phyloP scores from a whole-genome alignment of 2,888 invertebrate species.

The Drosophila histrio region DNA sequence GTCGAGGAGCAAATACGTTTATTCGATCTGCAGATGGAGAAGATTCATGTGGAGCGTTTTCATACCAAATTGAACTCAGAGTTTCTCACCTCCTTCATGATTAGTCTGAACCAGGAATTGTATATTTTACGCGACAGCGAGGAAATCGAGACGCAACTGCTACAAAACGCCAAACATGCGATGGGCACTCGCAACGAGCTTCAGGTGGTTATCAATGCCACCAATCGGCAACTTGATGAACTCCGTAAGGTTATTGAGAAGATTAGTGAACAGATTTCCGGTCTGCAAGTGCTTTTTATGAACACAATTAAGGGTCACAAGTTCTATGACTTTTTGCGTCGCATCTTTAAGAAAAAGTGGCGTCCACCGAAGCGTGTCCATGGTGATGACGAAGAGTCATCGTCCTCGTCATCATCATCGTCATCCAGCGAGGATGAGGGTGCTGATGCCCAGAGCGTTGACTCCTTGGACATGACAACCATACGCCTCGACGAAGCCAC shows the following conservation, averaged over 20 bases:
- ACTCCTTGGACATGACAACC: conserved; percentile 88
- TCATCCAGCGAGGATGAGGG: conserved; percentile 85
- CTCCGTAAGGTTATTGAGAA: conserved; percentile 71
- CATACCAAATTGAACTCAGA: conserved; percentile 86
- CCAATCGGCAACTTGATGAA: conserved; percentile 77
- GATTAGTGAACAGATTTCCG: conserved; percentile 84
- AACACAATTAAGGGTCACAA: conserved; percentile 88
- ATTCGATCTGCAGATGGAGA: conserved; percentile 88
- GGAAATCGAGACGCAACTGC: conserved; percentile 87
- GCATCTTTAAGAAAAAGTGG: conserved; percentile 93
- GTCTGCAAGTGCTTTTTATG: conserved; percentile 86
- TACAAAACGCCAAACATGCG: conserved; percentile 86
- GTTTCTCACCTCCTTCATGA: conserved; percentile 87
- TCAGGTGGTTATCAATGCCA: conserved; percentile 71
- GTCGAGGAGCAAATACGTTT: conserved; percentile 86
- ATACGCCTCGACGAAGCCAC: conserved; percentile 89
- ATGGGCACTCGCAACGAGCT: conserved; percentile 85
- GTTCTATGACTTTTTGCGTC: conserved; percentile 90
- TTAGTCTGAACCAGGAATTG: conserved; percentile 90
- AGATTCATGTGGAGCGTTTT: conserved; percentile 86
- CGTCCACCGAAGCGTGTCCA: conserved; percentile 87
- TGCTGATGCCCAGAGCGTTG: conserved; percentile 86
- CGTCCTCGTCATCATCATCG: conserved; percentile 86
- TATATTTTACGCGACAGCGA: conserved; percentile 90
- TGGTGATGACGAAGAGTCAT: conserved; percentile 85